Base-by-base conservation (phyloP, 2,113 vertebrate species). In the Brachypodius melanocephalos region DNA sequence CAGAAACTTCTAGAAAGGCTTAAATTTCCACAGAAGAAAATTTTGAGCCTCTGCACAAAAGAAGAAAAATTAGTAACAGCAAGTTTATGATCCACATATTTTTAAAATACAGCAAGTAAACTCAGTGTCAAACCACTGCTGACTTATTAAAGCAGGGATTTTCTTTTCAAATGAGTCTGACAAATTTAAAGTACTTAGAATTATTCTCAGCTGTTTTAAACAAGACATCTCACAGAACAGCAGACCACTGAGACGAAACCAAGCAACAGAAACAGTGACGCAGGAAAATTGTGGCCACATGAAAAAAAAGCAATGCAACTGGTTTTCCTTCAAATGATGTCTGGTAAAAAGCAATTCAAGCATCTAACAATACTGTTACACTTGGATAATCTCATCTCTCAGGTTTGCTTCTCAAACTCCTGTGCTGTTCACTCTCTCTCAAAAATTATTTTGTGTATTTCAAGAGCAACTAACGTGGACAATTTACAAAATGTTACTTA, bases 291-390 rank as follows among this genome's bases (percentile, higher is more conserved):
- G 65, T 54, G 80, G 65, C 17, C 76, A 36, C 2, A 21, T 46
- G 57, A 72, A 69, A 69, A 42, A 42, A 69, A 66, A 58, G 28
- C 4, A 29, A 45, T 24, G 14, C 36, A 88, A 69, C 16, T 72
- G 38, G 88, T 89, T 85, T 58, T 78, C 52, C 57, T 81, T 75
- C 82, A 95, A 87, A 94, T 72, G 74, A 95, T 86, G 63, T 82
- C 59, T 78, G 80, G 67, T 55, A 82, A 83, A 96, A 97, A 97
- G 94, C 95, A 97, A 98, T 97, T 93, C 95, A 89, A 59, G 66
- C 86, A 94, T 43, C 94, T 94, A 92, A 90, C 89, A 94, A 84
- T 34, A 77, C 36, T 19, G 96, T 82, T 92, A 97, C 91, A 93
- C 88, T 67, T 79, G 93, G 67, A 59, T 51, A 91, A 81, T 46